These are phyloP conservation scores for Lepus townsendii DNA, from an alignment of 2,797 vertebrate genomes.

Conservation along the genomic window DNA sequence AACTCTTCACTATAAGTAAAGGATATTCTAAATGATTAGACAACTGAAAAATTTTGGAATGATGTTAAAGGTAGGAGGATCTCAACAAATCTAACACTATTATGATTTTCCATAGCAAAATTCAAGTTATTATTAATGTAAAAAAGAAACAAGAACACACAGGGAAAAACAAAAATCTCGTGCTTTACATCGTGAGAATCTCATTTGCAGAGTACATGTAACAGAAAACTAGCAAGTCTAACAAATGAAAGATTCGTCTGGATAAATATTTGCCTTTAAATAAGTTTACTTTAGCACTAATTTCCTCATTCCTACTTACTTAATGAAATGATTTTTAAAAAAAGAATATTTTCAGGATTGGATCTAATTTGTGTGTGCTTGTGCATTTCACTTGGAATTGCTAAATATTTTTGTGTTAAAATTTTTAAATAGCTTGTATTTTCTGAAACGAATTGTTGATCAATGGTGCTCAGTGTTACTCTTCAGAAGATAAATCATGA, in stretches of 20 bases:
- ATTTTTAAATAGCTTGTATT: neutral
- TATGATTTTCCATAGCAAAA: neutral
- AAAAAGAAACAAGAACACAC: neutral
- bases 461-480: neutral
- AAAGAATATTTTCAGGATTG: neutral
- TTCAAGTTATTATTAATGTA: neutral
- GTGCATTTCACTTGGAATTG: neutral
- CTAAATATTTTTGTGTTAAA: neutral
- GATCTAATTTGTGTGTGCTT: neutral
- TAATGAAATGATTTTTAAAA: slow-evolving; percentile 2
- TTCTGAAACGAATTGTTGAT: neutral
- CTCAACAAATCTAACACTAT: neutral
- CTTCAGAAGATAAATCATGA: neutral
- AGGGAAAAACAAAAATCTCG: neutral
- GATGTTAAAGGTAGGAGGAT: neutral
- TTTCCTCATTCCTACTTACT: neutral
- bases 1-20: neutral
- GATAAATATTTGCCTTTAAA: neutral
- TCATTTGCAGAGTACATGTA: neutral
- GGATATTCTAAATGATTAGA: neutral
- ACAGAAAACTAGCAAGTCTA: neutral
- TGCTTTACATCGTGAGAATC: neutral
- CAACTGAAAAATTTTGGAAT: neutral
- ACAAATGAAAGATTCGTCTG: neutral
- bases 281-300: neutral